Evolutionary conservation across 2,888 invertebrate genomes (phyloP).

Genomic region (Hyposoter dolosus): DNA sequence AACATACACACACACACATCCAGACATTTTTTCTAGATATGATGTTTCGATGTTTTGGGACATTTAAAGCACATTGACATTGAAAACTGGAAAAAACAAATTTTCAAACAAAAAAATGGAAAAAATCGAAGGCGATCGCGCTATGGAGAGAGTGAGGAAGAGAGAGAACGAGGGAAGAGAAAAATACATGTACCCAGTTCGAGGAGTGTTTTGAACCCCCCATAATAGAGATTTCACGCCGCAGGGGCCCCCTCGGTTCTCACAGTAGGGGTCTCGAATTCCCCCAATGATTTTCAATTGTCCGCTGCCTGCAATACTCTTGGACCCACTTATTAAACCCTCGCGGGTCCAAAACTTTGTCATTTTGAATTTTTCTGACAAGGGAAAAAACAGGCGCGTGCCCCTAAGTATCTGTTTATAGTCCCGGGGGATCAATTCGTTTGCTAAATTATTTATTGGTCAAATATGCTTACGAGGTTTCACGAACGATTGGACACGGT

Average conservation of each 20-base stretch:
- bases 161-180: conserved; percentile 28
- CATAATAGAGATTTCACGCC: conserved; percentile 85
- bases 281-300: conserved; percentile 72
- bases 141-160: conserved; percentile 31
- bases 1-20: too few relatives aligned
- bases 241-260: conserved; percentile 82
- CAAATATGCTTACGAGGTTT: conserved; percentile 82
- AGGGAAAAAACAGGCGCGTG: conserved; percentile 78
- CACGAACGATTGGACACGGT: conserved; percentile 76
- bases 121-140: conserved; percentile 54
- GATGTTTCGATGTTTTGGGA: too few relatives aligned
- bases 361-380: neutral
- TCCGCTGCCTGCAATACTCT: conserved; percentile 63
- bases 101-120: neutral
- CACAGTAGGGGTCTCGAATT: conserved; percentile 82
- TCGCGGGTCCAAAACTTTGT: conserved; percentile 34
- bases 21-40: too few relatives aligned
- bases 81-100: neutral
- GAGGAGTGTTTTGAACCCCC: conserved; percentile 67
- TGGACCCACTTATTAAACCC: neutral
- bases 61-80: neutral
- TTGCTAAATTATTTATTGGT: conserved; percentile 85
- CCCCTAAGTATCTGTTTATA: conserved; percentile 85
- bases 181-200: conserved; percentile 48
- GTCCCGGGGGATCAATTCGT: conserved; percentile 84